Evolutionary conservation across 2,888 invertebrate species (phyloP), one percentile per base, ranked within the genome.

Genomic region (Ophonus ardosiacus): DNA sequence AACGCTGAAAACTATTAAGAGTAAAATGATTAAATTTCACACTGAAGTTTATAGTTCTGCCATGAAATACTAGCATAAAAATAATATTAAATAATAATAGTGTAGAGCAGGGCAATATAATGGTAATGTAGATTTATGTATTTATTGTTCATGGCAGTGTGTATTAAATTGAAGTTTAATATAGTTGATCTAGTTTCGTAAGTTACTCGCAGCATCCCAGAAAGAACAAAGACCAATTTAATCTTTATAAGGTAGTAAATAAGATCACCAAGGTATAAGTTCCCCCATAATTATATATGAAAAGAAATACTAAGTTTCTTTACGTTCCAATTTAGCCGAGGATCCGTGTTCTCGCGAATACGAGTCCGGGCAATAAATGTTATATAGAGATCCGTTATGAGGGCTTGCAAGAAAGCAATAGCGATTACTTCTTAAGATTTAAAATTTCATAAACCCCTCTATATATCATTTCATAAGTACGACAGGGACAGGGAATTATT

Each of bases 361-460:
- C 57, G 78, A 78, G 40, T 18, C 78, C 57, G n/a, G 40, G 78
- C 78, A 71, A 84, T 84, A 84, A 84, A 84, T 84, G 84, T 84
- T 84, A 84, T 84, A 84, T 84, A 78, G 84, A 74, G 78, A 84
- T 84, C 84, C 84, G 63, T 78, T 84, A 78, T 63, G 84, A 84
- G 84, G 31, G 51, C 63, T 51, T 21, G 83, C 63, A 51, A 24
- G 63, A 65, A 84, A 84, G 84, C 84, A 84, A 84, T 84, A 84
- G 84, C 84, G 84, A 84, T 84, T 84, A 84, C 84, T 84, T 65
- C 84, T 78, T 76, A 68, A 83, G 83, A 83, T 83, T 84, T 84
- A 84, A 84, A 84, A 84, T 84, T 84, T 84, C 84, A 84, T 84
- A 84, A 78, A 84, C 76, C 78, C 78, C 78, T 24, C 63, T 74